Evolutionary conservation across 1,140 invertebrate genomes (phyloP).

Genomic region (Diuraphis noxia): DNA sequence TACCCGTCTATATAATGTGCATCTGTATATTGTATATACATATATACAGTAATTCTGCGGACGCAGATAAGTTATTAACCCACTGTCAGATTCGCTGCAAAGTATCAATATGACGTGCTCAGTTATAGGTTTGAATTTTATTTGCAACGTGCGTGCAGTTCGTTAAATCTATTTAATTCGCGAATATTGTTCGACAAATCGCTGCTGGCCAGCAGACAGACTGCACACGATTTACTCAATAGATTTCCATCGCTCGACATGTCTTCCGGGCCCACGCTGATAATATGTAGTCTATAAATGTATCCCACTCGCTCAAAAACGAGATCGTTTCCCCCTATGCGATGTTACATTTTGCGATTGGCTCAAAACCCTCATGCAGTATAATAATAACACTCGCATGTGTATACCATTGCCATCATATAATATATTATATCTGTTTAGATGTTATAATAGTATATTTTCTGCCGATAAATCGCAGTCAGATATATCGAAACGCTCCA

Average conservation of each 20-base stretch:
- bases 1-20: not conserved
- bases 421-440: not conserved
- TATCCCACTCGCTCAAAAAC: not conserved
- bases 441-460: not conserved
- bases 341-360: not conserved
- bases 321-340: not conserved
- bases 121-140: not conserved
- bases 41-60: not conserved
- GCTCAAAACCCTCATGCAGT: not conserved
- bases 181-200: not conserved
- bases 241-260: not conserved
- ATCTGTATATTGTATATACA: not conserved
- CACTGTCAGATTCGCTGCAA: constrained; percentile 15
- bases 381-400: not conserved
- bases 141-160: not conserved
- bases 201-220: not conserved
- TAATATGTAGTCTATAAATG: not conserved
- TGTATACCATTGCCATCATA: not conserved
- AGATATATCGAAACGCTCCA: constrained; percentile 2
- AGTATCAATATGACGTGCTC: not conserved
- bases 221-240: not conserved
- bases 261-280: not conserved
- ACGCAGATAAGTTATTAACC: not conserved
- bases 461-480: not conserved
- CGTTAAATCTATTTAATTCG: not conserved